Percentiles rank a stretch among this genome's conserved stretches.
phyloP scores from a whole-genome alignment of 2,797 vertebrate genomes.

The Gymnothorax javanicus region DNA sequence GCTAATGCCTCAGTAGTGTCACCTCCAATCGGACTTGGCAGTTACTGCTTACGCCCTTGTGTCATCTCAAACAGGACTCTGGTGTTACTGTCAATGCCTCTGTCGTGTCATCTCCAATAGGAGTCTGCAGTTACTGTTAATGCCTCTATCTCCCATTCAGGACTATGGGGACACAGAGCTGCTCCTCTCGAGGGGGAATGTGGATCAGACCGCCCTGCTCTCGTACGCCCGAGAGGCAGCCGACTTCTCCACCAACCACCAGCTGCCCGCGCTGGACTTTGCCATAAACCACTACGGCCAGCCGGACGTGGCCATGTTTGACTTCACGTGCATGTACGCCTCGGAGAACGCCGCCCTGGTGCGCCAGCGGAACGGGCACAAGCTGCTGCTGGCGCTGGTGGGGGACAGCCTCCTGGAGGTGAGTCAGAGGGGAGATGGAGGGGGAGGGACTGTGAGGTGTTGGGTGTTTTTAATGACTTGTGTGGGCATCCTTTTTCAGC shows the following conservation, averaged over 20 bases:
- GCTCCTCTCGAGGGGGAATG: slow-evolving; percentile 90
- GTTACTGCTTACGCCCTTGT: neutral
- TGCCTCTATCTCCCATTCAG: slow-evolving; percentile 58
- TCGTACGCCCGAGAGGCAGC: slow-evolving; percentile 92
- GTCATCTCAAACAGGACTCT: neutral
- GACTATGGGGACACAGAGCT: slow-evolving; percentile 93
- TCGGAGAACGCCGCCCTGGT: slow-evolving; percentile 94
- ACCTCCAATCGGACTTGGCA: neutral
- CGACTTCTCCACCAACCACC: slow-evolving; percentile 95
- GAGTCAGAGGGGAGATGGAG: slow-evolving; percentile 40
- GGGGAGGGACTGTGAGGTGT: neutral
- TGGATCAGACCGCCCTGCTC: slow-evolving; percentile 92
- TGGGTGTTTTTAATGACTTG: neutral
- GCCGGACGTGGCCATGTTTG: slow-evolving; percentile 98
- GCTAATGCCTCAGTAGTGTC: too few species aligned
- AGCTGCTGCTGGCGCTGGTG: slow-evolving; percentile 88
- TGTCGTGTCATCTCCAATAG: neutral
- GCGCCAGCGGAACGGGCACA: slow-evolving; percentile 86
- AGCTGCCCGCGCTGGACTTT: slow-evolving; percentile 90
- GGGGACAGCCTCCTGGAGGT: slow-evolving; percentile 98
- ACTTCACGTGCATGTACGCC: slow-evolving; percentile 99
- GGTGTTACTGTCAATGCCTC: neutral
- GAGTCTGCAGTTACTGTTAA: neutral
- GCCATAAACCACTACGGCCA: slow-evolving; percentile 99
- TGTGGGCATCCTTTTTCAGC: slow-evolving; percentile 62